Evolutionary conservation across 2,888 invertebrate species (phyloP).

Genomic region (Callosobruchus maculatus): DNA sequence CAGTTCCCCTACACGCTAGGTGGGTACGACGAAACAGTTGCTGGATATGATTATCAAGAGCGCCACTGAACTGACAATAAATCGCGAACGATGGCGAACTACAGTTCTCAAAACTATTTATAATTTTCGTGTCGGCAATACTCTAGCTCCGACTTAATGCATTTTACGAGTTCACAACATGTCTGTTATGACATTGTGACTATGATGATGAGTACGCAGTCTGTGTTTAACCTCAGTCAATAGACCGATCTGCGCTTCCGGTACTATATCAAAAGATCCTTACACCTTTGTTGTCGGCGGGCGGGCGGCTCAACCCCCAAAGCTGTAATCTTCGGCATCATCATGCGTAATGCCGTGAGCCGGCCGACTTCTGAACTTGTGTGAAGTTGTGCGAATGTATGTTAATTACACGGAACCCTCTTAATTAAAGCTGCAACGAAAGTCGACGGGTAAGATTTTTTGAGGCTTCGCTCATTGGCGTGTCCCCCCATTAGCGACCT

Average conservation of each 20-base stretch:
- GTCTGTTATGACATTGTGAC: too few species aligned
- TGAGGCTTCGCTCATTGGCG: neutral
- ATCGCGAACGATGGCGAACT: too few species aligned
- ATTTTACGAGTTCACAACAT: too few species aligned
- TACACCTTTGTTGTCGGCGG: neutral
- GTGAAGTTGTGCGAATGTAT: neutral
- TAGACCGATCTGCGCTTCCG: neutral
- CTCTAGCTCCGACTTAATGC: too few species aligned
- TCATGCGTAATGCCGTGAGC: neutral
- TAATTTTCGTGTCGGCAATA: too few species aligned
- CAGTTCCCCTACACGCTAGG: too few species aligned
- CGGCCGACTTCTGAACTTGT: neutral
- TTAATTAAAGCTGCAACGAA: neutral
- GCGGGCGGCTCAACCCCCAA: neutral
- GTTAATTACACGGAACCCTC: neutral
- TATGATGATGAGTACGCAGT: too few species aligned
- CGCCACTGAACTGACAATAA: too few species aligned
- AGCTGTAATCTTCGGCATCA: neutral
- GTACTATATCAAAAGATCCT: neutral
- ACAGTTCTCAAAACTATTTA: too few species aligned
- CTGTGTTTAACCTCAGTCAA: too few species aligned
- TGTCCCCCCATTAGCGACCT: neutral
- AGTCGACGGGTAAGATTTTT: neutral
- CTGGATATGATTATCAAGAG: too few species aligned
- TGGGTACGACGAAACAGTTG: too few species aligned